Percentiles rank a stretch among this genome's conserved stretches.
Conservation (phyloP, 2,888 invertebrate genomes). For the Agriopis aurantiaria region DNA sequence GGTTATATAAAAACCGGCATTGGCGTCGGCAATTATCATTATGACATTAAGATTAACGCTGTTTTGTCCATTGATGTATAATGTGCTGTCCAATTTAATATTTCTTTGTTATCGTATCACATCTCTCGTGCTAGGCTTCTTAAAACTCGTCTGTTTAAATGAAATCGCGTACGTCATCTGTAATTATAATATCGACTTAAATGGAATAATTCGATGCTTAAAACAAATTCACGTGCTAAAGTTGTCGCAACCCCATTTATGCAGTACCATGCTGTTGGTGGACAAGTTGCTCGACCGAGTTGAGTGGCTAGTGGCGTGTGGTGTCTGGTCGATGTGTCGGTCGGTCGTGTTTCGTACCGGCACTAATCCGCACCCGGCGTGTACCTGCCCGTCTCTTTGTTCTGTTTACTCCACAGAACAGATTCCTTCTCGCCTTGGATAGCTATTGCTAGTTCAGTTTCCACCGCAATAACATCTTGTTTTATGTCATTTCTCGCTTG, state of each 20-base stretch:
- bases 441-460: constrained; percentile 15
- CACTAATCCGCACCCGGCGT: constrained; percentile 70
- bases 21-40: constrained; percentile 46
- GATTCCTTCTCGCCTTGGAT: constrained; percentile 54
- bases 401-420: constrained; percentile 63
- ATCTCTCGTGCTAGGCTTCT: neutral
- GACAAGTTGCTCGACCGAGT: constrained; percentile 42
- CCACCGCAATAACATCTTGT: constrained; percentile 4
- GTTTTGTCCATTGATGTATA: neutral
- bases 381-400: constrained; percentile 81
- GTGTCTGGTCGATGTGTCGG: constrained; percentile 52
- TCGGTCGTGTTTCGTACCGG: constrained; percentile 52
- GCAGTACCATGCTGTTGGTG: constrained; percentile 61
- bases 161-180: constrained; percentile 25
- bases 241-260: constrained; percentile 79
- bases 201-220: constrained; percentile 48
- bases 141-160: neutral
- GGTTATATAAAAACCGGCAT: constrained; percentile 28
- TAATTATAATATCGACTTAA: constrained; percentile 50
- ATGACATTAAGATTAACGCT: constrained; percentile 39
- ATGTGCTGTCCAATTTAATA: neutral
- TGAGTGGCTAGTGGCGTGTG: constrained; percentile 48
- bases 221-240: constrained; percentile 66
- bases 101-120: neutral
- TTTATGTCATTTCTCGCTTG: constrained; percentile 4